Base-by-base conservation (phyloP, 1,140 invertebrate genomes). In the Philotrypesis tridentata region DNA sequence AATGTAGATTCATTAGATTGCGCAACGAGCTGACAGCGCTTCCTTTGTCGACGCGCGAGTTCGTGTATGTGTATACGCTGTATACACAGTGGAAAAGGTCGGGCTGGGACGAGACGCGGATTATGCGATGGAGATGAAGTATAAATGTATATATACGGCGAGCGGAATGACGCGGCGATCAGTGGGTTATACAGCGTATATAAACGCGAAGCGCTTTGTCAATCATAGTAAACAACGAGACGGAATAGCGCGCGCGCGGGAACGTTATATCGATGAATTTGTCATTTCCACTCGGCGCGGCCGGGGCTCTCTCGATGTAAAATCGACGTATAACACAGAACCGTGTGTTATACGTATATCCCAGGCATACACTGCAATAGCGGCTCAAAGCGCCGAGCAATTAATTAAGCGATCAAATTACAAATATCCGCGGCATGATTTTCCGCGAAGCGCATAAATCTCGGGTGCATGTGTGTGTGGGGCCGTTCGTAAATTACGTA, bases 401-500 rank as follows among this genome's bases (percentile, higher is more conserved):
- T 82, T 82, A 78, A 72, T 78, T 55, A 33, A 33, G 17, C 61
- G 55, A 29, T 31, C 37, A 37, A 77, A 82, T 77, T 76, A 82
- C 72, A 82, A 40, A 70, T 71, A 71, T 17, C 48, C 48, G 70
- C 14, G 40, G 65, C 65, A 27, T 63, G 67, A 48, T 65, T 80
- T 80, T 70, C 6, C 79, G 17, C 43, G 43, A 29, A 55, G 70
- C 65, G n/a, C 60, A 78, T 82, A 78, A 82, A 82, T 82, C 75
- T 82, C n/a, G 23, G 60, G 81, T 74, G n/a, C n/a, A n/a, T n/a
- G n/a, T n/a, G n/a, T n/a, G n/a, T n/a, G n/a, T n/a, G n/a, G n/a
- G n/a, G n/a, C n/a, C n/a, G n/a, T n/a, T n/a, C n/a, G n/a, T n/a
- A n/a, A n/a, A n/a, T n/a, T n/a, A n/a, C n/a, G n/a, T n/a, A n/a